These are phyloP conservation scores for Gonatopus flavifemur DNA, from an alignment of 1,140 invertebrate species.

Conservation along the genomic window DNA sequence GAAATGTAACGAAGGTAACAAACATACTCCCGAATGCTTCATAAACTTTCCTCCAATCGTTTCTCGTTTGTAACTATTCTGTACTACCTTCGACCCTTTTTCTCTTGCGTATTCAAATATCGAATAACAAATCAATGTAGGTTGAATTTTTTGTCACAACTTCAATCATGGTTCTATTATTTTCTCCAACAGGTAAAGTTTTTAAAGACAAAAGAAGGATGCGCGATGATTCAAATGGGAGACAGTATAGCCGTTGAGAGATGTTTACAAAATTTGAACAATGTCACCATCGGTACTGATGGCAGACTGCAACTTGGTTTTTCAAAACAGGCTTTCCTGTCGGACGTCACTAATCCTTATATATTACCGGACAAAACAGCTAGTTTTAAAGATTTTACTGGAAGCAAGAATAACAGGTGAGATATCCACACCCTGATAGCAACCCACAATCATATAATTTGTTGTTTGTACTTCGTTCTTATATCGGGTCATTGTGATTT, in stretches of 20 bases:
- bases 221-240: constrained; percentile 99
- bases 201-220: constrained; percentile 97
- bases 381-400: constrained; percentile 96
- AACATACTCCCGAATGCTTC: no score
- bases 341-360: constrained; percentile 95
- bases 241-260: constrained; percentile 92
- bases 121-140: not conserved
- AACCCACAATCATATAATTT: not conserved
- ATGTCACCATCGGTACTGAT: constrained; percentile 76
- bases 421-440: not conserved
- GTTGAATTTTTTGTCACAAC: not conserved
- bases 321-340: constrained; percentile 95
- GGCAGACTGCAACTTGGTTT: constrained; percentile 72
- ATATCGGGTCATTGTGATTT: no score
- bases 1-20: constrained; percentile 95
- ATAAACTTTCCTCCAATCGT: not conserved
- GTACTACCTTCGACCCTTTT: not conserved
- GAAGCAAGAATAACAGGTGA: constrained; percentile 89
- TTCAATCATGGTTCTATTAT: constrained; percentile 28
- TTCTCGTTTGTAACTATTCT: not conserved
- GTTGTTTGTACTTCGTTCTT: no score
- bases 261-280: constrained; percentile 93
- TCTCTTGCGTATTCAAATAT: not conserved
- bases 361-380: constrained; percentile 91
- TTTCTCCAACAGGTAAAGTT: constrained; percentile 97